Evolutionary conservation across 2,888 invertebrate species (phyloP).

Genomic region (Scaeva pyrastri): DNA sequence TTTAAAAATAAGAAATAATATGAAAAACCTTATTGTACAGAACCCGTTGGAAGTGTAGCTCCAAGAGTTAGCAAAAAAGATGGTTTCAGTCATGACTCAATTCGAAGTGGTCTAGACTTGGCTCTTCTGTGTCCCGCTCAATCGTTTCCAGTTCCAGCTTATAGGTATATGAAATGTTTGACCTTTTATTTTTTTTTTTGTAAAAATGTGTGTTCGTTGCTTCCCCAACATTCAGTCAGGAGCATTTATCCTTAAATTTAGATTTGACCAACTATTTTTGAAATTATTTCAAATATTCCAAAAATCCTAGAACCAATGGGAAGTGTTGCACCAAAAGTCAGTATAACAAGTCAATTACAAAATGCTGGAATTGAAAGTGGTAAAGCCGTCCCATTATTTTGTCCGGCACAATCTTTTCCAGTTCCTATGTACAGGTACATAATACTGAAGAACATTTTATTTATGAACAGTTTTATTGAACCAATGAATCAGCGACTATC

Average conservation of each 20-base stretch:
- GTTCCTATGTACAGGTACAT: constrained; percentile 81
- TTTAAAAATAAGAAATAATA: not conserved
- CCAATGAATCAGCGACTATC: constrained; percentile 74
- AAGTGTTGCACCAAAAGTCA: constrained; percentile 87
- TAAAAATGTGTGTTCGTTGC: not conserved
- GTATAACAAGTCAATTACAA: constrained; percentile 86
- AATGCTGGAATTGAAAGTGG: constrained; percentile 80
- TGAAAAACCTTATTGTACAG: constrained; percentile 75
- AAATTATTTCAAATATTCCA: not conserved
- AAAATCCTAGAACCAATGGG: constrained; percentile 84
- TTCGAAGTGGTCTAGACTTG: constrained; percentile 82
- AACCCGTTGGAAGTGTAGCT: constrained; percentile 85
- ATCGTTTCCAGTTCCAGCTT: constrained; percentile 87
- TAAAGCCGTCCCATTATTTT: constrained; percentile 86
- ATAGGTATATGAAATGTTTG: constrained; percentile 84
- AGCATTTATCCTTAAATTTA: not conserved
- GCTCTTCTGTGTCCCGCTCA: constrained; percentile 90
- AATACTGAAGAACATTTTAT: not conserved
- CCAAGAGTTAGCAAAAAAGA: constrained; percentile 86
- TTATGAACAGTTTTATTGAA: too few species aligned
- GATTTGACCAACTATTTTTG: not conserved
- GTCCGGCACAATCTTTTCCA: constrained; percentile 87
- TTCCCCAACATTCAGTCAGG: constrained; percentile 36
- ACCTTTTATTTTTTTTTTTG: not conserved
- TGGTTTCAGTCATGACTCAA: constrained; percentile 82